Evolutionary conservation across 2,888 invertebrate species (phyloP), one percentile per base, ranked within the genome.

Genomic region (Peribatodes rhomboidaria): DNA sequence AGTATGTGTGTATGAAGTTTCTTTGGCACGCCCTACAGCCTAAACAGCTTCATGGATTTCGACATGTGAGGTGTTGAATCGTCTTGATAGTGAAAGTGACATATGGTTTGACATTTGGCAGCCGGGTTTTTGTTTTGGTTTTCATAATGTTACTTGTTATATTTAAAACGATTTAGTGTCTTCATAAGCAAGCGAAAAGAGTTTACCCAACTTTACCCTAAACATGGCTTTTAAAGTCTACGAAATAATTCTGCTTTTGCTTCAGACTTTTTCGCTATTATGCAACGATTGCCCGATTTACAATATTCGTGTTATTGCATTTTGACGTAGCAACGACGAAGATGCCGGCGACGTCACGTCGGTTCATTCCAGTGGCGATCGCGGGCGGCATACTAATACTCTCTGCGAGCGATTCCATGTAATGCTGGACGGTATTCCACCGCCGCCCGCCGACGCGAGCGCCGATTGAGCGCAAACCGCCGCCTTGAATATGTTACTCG

Each of bases 401-500:
- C 82, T 86, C 83, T 80, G 83, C 85, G 84, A 90, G 86, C 86
- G 83, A 88, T 87, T 87, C 84, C 85, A 77, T 89, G 87, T 90
- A 89, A 91, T 90, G 86, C 88, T 86, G 80, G 78, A 75, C 83
- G 80, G 81, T 85, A 86, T 85, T 84, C 83, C 80, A 78, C 79
- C 80, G 76, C 55, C 59, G 52, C 65, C 65, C 67, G 33, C 55
- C 61, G 63, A 27, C 62, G 57, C 44, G 27, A 27, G 57, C 65
- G 63, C 81, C 86, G 82, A 85, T 86, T 85, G 82, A 82, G 76
- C 53, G 10, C 81, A 82, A 85, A 82, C 86, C 84, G 87, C 84
- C 84, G 88, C 90, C 87, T 90, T 88, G 88, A 89, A 90, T 90
- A 90, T 88, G 89, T 89, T 87, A 85, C 85, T 76, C 39, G n/a